Percentiles rank a stretch among this genome's conserved stretches.
These are phyloP conservation scores for Condylura cristata DNA, from an alignment of 2,113 vertebrate species.

Conservation along the genomic window DNA sequence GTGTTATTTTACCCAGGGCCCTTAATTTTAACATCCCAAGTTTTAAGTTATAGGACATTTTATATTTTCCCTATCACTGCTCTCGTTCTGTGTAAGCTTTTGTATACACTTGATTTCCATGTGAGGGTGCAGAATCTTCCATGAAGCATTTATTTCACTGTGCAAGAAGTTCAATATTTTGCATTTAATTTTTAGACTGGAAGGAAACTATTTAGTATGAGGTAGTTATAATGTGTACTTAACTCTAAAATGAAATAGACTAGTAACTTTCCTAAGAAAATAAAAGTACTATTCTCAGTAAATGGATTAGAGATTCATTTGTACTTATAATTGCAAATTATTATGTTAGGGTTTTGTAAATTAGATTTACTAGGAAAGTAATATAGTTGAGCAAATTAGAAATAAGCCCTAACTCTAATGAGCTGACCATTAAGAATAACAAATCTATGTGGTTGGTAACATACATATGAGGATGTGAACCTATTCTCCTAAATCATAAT, in stretches of 20 bases:
- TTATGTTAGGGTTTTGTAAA: constrained; percentile 20
- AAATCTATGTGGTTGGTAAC: not conserved
- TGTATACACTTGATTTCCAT: not conserved
- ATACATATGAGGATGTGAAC: too few relatives aligned
- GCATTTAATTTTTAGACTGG: constrained; percentile 5
- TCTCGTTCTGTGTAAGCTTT: not conserved
- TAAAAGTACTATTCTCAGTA: constrained; percentile 30
- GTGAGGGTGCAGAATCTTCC: constrained; percentile 29
- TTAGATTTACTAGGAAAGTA: constrained; percentile 43
- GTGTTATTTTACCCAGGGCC: not conserved
- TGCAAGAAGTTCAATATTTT: constrained; percentile 15
- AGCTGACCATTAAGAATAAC: constrained; percentile 41
- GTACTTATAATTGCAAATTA: not conserved
- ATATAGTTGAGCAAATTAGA: constrained; percentile 52
- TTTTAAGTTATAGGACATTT: constrained; percentile 21
- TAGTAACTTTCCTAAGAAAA: constrained; percentile 33
- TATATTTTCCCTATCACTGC: constrained; percentile 35
- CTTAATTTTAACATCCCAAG: not conserved
- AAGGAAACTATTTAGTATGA: constrained; percentile 26
- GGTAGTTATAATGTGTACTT: constrained; percentile 26
- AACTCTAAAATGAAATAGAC: constrained; percentile 37
- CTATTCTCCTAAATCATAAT: too few relatives aligned
- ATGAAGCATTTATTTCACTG: constrained; percentile 33
- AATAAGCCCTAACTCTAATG: constrained; percentile 16
- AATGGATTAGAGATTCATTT: constrained; percentile 30